Conservation (phyloP, 2,797 vertebrate species). For the Sciurus carolinensis region DNA sequence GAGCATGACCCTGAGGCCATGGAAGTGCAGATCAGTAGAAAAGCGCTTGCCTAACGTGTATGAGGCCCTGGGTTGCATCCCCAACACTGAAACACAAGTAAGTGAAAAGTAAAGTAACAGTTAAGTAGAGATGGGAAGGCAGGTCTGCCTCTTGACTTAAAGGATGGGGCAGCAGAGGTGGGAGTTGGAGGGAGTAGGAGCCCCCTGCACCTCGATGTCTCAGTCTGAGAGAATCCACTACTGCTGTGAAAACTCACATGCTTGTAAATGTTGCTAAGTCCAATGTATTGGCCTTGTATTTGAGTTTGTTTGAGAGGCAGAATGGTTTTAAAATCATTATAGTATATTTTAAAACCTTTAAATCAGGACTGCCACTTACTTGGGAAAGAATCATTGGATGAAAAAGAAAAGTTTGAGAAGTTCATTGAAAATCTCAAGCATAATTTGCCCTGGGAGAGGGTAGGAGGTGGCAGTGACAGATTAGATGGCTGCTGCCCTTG, state of each 20-base stretch:
- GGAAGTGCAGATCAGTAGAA: not conserved
- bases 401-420: not conserved
- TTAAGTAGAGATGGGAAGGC: not conserved
- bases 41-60: not conserved
- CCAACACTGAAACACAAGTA: not conserved
- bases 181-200: not conserved
- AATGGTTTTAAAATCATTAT: not conserved
- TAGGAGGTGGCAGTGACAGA: not conserved
- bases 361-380: not conserved
- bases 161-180: not conserved
- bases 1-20: not conserved
- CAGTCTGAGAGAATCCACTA: not conserved
- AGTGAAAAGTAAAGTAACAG: not conserved
- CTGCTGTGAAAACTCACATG: not conserved
- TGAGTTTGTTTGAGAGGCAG: constrained; percentile 27
- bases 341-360: constrained; percentile 1
- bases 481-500: not conserved
- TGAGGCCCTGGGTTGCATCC: too few relatives aligned
- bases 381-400: not conserved
- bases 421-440: not conserved
- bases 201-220: not conserved
- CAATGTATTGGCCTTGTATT: not conserved
- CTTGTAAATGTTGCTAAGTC: not conserved
- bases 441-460: not conserved
- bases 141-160: not conserved